Evolutionary conservation across 2,113 vertebrate genomes (phyloP), one percentile per base, ranked within the genome.

Genomic region (Typhlomys cinereus): DNA sequence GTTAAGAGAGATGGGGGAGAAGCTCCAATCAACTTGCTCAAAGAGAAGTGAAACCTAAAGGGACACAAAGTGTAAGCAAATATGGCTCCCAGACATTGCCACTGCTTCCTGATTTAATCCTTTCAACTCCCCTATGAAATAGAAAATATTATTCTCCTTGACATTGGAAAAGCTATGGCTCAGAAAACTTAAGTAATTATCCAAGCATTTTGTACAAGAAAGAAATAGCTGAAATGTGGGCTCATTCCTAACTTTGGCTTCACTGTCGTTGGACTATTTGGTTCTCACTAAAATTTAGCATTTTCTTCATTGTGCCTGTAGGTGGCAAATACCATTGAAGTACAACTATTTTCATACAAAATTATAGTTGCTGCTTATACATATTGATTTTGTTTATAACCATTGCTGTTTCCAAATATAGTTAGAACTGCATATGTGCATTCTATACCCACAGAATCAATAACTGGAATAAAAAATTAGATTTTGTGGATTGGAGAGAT

Each of bases 121-220:
- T 69, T 14, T 54, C 73, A 50, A 50, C 11, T 78, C 3, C 10
- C 20, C 31, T 48, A 21, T n/a, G 36, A 85, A 89, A 27, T 34
- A 71, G 39, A 52, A 92, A 70, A 25, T 39, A 46, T 34, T 54
- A 21, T 59, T 39, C 10, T 46, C 29, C 34, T 50, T 93, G 74
- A 81, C 76, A 76, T 48, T 44, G 62, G 85, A 61, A 8, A 36
- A 62, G 57, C 81, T 48, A n/a, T 29, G 25, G 14, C 76, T 84
- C 50, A 52, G 61, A 84, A 29, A 73, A 14, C 39, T 59, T 88
- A 61, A 67, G 74, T 14, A 73, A 87, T 70, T 74, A 66, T 34
- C 29, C 48, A 17, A 84, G 79, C 89, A 64, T 83, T 81, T 75
- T 80, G 25, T 44, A 79, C 13, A 83, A 94, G 44, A 82, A 48